Conservation (phyloP, 2,797 vertebrate genomes). For the Sylvilagus floridanus region DNA sequence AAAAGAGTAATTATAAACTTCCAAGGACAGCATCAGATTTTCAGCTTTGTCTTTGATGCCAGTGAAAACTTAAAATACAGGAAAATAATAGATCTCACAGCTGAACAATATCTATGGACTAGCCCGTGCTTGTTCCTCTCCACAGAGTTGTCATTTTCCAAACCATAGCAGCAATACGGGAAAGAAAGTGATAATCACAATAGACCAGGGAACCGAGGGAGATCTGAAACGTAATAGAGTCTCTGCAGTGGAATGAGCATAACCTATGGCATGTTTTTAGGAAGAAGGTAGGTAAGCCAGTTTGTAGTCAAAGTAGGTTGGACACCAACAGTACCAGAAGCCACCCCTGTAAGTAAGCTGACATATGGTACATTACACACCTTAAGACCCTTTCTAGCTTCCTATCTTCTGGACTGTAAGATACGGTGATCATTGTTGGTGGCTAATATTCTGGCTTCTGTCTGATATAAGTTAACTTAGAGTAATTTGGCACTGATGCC, state of each 20-base stretch:
- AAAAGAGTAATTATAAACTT: background rate
- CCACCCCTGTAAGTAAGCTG: background rate
- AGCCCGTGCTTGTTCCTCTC: background rate
- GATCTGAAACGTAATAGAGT: background rate
- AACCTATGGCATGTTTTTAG: background rate
- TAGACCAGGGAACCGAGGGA: background rate
- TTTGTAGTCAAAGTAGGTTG: background rate
- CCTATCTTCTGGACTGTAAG: background rate
- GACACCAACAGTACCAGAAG: background rate
- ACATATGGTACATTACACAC: background rate
- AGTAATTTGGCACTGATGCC: background rate
- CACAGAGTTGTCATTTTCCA: background rate
- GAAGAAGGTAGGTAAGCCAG: background rate
- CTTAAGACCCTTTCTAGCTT: background rate
- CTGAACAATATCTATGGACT: background rate
- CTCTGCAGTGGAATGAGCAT: background rate
- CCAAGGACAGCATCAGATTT: background rate
- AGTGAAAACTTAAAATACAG: constrained; percentile 4
- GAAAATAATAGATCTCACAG: background rate
- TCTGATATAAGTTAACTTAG: background rate
- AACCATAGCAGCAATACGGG: background rate
- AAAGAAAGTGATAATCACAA: constrained; percentile 26
- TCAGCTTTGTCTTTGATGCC: background rate
- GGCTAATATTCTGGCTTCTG: background rate
- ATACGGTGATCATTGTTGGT: background rate